Evolutionary conservation across 2,113 vertebrate species (phyloP).

Genomic region (Thryonomys swinderianus): DNA sequence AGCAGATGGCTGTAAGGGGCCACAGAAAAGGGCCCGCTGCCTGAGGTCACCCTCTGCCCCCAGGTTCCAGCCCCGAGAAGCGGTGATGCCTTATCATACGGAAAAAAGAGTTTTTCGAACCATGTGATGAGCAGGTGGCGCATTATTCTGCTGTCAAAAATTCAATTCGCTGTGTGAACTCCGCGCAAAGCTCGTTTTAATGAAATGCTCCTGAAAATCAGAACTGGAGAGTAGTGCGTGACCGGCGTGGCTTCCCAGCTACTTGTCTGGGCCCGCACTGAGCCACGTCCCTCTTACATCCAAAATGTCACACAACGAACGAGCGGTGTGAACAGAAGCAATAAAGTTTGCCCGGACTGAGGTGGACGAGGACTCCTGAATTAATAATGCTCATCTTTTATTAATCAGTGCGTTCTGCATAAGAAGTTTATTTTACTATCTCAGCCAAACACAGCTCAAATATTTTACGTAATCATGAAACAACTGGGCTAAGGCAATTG

Average conservation of each 20-base stretch:
- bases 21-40: background rate
- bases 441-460: constrained; percentile 66
- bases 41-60: background rate
- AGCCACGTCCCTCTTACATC: background rate
- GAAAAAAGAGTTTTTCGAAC: background rate
- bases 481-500: background rate
- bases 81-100: background rate
- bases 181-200: constrained; percentile 21
- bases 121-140: background rate
- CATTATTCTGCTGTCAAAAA: constrained; percentile 9
- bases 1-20: background rate
- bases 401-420: constrained; percentile 67
- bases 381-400: constrained; percentile 74
- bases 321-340: constrained; percentile 18
- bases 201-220: constrained; percentile 19
- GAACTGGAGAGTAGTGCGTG: background rate
- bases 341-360: constrained; percentile 44
- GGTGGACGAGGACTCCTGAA: constrained; percentile 49
- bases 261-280: background rate
- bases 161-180: constrained; percentile 10
- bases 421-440: constrained; percentile 75
- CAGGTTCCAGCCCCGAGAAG: background rate
- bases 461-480: constrained; percentile 54
- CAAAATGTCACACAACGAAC: constrained; percentile 7
- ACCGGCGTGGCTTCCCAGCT: background rate